phyloP scores from a whole-genome alignment of 2,888 invertebrate genomes.

The Lasioglossum oenotherae region DNA sequence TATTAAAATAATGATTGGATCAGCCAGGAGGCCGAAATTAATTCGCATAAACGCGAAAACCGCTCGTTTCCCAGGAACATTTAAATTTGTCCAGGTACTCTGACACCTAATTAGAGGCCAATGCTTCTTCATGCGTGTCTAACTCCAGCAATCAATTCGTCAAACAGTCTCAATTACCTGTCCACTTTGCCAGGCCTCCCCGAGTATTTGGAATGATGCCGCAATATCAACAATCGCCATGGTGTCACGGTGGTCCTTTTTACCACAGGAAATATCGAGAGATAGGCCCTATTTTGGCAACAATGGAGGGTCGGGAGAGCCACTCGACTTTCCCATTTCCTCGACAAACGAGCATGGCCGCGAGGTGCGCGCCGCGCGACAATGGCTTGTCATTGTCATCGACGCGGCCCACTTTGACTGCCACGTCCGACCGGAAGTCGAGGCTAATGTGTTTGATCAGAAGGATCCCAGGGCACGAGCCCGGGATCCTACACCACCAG shows the following conservation, averaged over 20 bases:
- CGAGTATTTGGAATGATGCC: not conserved
- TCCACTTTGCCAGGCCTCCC: not conserved
- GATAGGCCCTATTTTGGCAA: constrained; percentile 49
- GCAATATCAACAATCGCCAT: constrained; percentile 33
- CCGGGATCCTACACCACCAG: constrained; percentile 43
- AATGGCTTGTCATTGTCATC: constrained; percentile 58
- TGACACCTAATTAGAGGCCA: not conserved
- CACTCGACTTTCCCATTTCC: constrained; percentile 77
- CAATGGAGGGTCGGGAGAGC: constrained; percentile 69
- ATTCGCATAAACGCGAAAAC: not conserved
- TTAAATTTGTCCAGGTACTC: not conserved
- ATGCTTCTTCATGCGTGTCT: not conserved
- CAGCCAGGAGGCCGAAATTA: not conserved
- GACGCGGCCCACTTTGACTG: constrained; percentile 71
- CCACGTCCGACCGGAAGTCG: constrained; percentile 80
- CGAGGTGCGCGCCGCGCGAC: constrained; percentile 62
- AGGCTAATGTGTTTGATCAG: constrained; percentile 84
- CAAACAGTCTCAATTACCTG: constrained; percentile 3
- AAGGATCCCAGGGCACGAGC: constrained; percentile 66
- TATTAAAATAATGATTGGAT: not conserved
- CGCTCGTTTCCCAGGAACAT: not conserved
- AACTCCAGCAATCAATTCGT: constrained; percentile 11
- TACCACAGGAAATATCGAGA: constrained; percentile 62
- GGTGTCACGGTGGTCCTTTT: constrained; percentile 28
- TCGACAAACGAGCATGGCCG: constrained; percentile 63